Conservation (phyloP, 1,140 invertebrate genomes). For the Aphidius gifuensis region DNA sequence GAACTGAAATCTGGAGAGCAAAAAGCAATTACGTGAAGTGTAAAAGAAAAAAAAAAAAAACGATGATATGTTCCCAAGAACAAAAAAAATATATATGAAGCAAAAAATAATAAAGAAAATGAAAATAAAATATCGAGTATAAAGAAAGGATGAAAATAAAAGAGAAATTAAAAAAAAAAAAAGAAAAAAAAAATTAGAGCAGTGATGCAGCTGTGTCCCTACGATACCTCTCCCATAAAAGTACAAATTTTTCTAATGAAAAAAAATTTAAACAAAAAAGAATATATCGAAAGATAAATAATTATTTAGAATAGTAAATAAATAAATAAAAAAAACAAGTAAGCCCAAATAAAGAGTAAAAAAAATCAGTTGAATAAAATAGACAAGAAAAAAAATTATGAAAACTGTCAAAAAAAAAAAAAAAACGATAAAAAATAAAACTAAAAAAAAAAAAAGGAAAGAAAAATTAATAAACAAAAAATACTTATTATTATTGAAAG, state of each 20-base stretch:
- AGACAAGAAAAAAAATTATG: constrained; percentile 31
- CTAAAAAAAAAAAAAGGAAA: constrained; percentile 1
- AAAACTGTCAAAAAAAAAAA: constrained; percentile 37
- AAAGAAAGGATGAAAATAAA: constrained; percentile 5
- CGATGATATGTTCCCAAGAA: constrained; percentile 9
- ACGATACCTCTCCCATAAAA: constrained; percentile 52
- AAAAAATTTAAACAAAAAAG: constrained; percentile 41
- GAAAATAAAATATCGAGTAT: constrained; percentile 10
- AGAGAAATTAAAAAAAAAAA: constrained; percentile 4
- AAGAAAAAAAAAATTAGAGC: constrained; percentile 24
- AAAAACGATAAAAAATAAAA: neutral
- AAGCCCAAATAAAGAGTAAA: constrained; percentile 5
- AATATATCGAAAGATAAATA: constrained; percentile 29
- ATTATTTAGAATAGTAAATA: constrained; percentile 21
- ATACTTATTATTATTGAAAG: constrained; percentile 22
- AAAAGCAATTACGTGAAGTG: constrained; percentile 23
- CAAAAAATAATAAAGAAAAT: constrained; percentile 10
- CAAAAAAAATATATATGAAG: constrained; percentile 8
- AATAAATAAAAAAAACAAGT: constrained; percentile 5
- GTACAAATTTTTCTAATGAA: constrained; percentile 56
- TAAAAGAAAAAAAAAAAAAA: constrained; percentile 16
- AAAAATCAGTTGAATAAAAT: constrained; percentile 17
- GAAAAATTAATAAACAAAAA: neutral
- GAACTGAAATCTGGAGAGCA: constrained; percentile 25
- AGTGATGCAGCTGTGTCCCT: constrained; percentile 41